These are phyloP conservation scores for Mactromeris polynyma DNA, from an alignment of 2,888 invertebrate species.

Conservation along the genomic window DNA sequence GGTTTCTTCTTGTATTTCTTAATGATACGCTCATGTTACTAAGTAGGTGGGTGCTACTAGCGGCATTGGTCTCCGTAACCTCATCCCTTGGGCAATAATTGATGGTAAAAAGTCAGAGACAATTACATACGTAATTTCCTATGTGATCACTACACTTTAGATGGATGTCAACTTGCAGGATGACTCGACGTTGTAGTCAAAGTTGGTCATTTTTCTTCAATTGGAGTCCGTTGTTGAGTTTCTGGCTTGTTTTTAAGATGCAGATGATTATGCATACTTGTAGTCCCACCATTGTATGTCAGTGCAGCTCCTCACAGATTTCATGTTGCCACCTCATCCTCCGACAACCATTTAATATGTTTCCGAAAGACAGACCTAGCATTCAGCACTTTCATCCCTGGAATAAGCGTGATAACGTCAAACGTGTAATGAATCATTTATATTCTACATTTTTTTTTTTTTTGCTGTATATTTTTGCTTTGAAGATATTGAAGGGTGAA, in stretches of 20 bases:
- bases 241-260: neutral
- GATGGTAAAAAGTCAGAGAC: neutral
- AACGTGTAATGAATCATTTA: too few relatives aligned
- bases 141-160: neutral
- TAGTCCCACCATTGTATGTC: neutral
- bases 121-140: neutral
- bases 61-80: slow-evolving; percentile 8
- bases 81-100: neutral
- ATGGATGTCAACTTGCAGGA: neutral
- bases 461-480: too few relatives aligned
- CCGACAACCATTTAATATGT: neutral
- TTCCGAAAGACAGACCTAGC: neutral
- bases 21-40: slow-evolving; percentile 16
- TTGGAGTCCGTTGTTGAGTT: neutral
- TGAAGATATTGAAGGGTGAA: too few relatives aligned
- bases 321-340: neutral
- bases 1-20: slow-evolving; percentile 12
- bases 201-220: neutral
- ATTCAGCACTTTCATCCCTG: neutral
- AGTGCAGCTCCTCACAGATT: neutral
- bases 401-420: too few relatives aligned
- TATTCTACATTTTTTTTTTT: too few relatives aligned
- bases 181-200: neutral
- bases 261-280: neutral
- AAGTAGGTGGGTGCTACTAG: slow-evolving; percentile 33